phyloP scores from a whole-genome alignment of 2,888 invertebrate genomes.

The Lissonota sp. region DNA sequence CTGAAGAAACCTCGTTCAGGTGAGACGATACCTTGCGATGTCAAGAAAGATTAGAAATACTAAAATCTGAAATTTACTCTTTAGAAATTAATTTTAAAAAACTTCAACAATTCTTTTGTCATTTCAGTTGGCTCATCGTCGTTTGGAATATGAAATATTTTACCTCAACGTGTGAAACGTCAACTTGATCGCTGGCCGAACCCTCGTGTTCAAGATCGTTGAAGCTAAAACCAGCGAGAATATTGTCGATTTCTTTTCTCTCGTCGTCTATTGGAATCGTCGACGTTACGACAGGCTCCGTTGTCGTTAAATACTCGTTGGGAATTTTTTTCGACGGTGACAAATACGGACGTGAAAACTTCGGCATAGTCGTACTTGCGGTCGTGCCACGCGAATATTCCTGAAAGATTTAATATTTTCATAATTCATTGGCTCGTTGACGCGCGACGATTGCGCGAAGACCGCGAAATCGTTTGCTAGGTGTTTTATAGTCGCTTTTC shows the following conservation, averaged over 20 bases:
- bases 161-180: conserved; percentile 68
- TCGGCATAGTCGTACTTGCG: conserved; percentile 74
- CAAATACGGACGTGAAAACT: conserved; percentile 81
- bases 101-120: not conserved
- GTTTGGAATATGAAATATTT: conserved; percentile 6
- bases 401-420: conserved; percentile 67
- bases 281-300: conserved; percentile 67
- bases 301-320: conserved; percentile 89
- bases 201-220: conserved; percentile 75
- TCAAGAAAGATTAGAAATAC: not conserved
- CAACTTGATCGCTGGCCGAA: conserved; percentile 70
- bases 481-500: conserved; percentile 33
- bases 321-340: conserved; percentile 91
- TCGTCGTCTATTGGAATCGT: conserved; percentile 47
- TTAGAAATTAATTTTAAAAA: conserved; percentile 3
- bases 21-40: conserved; percentile 42
- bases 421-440: conserved; percentile 30
- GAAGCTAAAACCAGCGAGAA: conserved; percentile 74
- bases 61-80: not conserved
- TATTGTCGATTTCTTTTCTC: conserved; percentile 62
- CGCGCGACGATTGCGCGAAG: conserved; percentile 48
- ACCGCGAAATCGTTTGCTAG: conserved; percentile 8
- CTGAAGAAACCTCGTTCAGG: conserved; percentile 60
- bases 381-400: conserved; percentile 78
- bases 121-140: not conserved